Evolutionary conservation across 2,888 invertebrate species (phyloP), one percentile per base, ranked within the genome.

Genomic region (Nysson spinosus): DNA sequence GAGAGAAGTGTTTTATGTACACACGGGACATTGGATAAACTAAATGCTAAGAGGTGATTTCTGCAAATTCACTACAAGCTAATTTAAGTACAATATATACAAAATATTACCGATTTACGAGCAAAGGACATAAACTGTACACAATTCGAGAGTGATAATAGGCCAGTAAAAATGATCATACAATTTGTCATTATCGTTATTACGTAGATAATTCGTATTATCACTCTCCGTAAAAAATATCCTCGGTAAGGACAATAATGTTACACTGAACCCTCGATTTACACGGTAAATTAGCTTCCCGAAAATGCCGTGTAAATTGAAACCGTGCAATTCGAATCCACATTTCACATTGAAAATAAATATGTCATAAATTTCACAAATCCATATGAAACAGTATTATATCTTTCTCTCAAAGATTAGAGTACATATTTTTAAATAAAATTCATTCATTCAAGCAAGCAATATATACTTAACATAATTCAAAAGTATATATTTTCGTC

Each of bases 81-180:
- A 68, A 39, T 52, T 75, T 72, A 77, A 67, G 55, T 79, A 77
- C 66, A 72, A 63, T 78, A 79, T 78, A 55, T 78, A 79, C 78
- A 78, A 72, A 63, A 66, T 35, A 57, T 69, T 61, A 55, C 28
- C 14, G 35, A 64, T n/a, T 17, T 71, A 67, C 14, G 63, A 67
- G 67, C 65, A 43, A 43, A 43, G 17, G 40, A 32, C 44, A 37
- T 46, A 35, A 35, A 26, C 28, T 56, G 43, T 52, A 37, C 32
- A 47, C 20, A 12, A 34, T n/a, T 46, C 24, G 17, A 35, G 14
- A 14, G 14, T 20, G 34, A 26, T 16, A 14, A 22, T 30, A 37
- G 11, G 16, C 17, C n/a, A 11, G 16, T 12, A 19, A 26, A 26
- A 26, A 32, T 20, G 26, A 46, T 37, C n/a, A 39, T n/a, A n/a